Base-by-base conservation (phyloP, 1,140 invertebrate species). In the Drosophila setifemur region DNA sequence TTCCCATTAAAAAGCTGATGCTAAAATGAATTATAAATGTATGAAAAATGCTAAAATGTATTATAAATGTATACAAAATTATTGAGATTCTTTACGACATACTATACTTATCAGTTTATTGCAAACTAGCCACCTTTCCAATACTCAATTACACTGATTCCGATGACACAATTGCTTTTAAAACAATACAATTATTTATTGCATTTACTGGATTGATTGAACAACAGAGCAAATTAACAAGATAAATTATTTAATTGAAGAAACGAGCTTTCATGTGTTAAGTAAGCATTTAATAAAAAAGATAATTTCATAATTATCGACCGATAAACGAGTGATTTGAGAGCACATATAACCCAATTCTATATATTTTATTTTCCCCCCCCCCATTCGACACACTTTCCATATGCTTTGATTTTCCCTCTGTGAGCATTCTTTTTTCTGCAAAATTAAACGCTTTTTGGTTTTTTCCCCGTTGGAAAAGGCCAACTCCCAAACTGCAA, bases 271-370 rank as follows among this genome's bases (percentile, higher is more conserved):
- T 2, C 21, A 2, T 23, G 2, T 23, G 21, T 2, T 5, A 23
- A 23, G 21, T 3, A 2, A 5, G 21, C 21, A 42, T 11, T 21
- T 26, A 23, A 12, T 5, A 19, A 14, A n/a, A 5, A n/a, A 47
- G 26, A 35, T 35, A 12, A 49, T 12, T 23, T 23, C 14, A 8
- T 48, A 7, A n/a, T 1, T 23, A 3, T 23, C 21, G 21, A 3
- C 21, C n/a, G n/a, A 29, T 53, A 9, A 47, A 14, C 3, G 26
- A 7, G 26, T 18, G 11, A n/a, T 12, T 2, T 19, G 28, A 11
- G 31, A n/a, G 21, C n/a, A 28, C 16, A 37, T n/a, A 18, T n/a
- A 54, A 12, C 7, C 14, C 37, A 43, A 33, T 61, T 61, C 57
- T 61, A 19, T 19, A 21, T 19, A n/a, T 54, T 11, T 9, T 11